phyloP scores from a whole-genome alignment of 2,113 vertebrate species.

The Plotosus lineatus region DNA sequence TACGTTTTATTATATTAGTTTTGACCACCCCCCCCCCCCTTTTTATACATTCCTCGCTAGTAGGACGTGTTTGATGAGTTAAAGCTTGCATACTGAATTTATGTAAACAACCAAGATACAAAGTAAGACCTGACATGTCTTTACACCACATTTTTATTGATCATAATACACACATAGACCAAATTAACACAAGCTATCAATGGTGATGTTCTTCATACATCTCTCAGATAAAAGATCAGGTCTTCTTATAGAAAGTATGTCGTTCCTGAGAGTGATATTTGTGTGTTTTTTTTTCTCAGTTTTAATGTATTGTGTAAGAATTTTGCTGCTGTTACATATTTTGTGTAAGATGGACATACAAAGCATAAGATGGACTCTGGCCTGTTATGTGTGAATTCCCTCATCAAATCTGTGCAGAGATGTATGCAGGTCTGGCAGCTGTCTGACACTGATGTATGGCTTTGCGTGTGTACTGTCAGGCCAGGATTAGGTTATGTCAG shows the following conservation, averaged over 20 bases:
- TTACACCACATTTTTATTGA: not conserved
- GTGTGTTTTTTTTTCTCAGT: not conserved
- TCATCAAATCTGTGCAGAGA: conserved; percentile 59
- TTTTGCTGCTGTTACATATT: not conserved
- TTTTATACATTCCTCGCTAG: not conserved
- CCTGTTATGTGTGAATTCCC: conserved; percentile 39
- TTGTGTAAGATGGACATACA: not conserved
- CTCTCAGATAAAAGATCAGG: not conserved
- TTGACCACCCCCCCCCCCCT: too few species aligned
- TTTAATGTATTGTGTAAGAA: not conserved
- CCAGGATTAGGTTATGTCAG: conserved; percentile 75
- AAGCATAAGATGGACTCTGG: not conserved
- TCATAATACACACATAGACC: not conserved
- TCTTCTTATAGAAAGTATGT: not conserved
- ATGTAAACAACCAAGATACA: not conserved
- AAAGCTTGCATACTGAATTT: not conserved
- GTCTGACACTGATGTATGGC: conserved; percentile 79
- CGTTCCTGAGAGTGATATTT: not conserved
- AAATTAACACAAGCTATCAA: not conserved
- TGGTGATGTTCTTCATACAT: not conserved
- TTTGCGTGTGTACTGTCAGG: conserved; percentile 47
- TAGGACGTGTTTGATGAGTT: not conserved
- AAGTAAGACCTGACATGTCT: not conserved
- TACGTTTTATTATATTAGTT: conserved; percentile 62
- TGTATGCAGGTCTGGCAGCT: conserved; percentile 61